Conservation (phyloP, 2,797 vertebrate genomes). For the Phoebastria nigripes region DNA sequence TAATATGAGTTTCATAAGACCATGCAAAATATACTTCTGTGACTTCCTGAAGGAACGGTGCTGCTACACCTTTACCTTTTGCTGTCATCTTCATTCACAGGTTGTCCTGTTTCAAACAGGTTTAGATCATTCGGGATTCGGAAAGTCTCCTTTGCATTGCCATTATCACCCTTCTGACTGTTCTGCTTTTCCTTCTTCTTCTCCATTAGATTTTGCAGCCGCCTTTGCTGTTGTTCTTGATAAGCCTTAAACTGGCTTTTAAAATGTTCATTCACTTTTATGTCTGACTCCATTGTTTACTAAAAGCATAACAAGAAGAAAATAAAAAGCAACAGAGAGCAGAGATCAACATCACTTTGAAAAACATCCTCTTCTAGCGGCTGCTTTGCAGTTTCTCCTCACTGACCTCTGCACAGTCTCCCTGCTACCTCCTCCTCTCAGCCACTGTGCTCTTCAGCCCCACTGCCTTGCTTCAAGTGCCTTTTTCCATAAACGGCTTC, state of each 20-base stretch:
- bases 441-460: neutral
- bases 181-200: constrained; percentile 71
- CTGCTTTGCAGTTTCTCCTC: neutral
- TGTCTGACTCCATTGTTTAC: constrained; percentile 76
- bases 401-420: neutral
- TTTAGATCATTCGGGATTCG: constrained; percentile 63
- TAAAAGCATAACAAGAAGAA: neutral
- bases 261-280: constrained; percentile 68
- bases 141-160: neutral
- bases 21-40: neutral
- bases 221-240: constrained; percentile 84
- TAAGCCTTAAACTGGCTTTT: constrained; percentile 85
- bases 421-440: neutral
- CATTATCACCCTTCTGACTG: neutral
- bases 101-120: constrained; percentile 43
- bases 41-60: neutral
- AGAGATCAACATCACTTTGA: neutral
- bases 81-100: constrained; percentile 16
- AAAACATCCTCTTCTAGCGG: neutral
- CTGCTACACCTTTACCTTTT: constrained; percentile 70
- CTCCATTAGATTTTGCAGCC: constrained; percentile 75
- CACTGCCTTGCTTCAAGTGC: neutral
- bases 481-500: neutral
- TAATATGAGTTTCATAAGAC: neutral
- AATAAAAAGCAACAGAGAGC: neutral